Evolutionary conservation across 2,113 vertebrate genomes (phyloP), one percentile per base, ranked within the genome.

Genomic region (Ascaphus truei): DNA sequence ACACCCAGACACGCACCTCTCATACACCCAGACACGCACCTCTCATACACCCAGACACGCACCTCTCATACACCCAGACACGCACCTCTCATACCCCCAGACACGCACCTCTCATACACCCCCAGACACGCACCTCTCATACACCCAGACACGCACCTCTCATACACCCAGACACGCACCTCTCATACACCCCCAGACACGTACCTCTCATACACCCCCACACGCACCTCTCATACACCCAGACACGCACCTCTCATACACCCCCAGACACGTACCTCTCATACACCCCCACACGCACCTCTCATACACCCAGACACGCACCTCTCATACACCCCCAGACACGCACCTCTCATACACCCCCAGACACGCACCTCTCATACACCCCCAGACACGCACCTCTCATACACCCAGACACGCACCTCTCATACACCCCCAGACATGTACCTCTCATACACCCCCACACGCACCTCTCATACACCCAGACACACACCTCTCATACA

Each of bases 401-500:
- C 36, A 48, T 51, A 34, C 33, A 39, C 50, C 23, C 34, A 31
- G n/a, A n/a, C 29, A 52, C 48, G 18, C 29, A 26, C 31, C 18
- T 15, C 18, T 62, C 59, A 18, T 18, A 27, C 16, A 16, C 29
- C 34, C 11, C 34, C 20, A 51, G 45, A 47, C 22, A 4, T 23
- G 13, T 13, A 3, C 5, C 20, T 18, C 4, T 16, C 5, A 20
- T 18, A 18, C 6, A 18, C 41, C 16, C 41, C 23, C 34, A 15
- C 5, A 37, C 3, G n/a, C n/a, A n/a, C n/a, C n/a, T n/a, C n/a
- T n/a, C n/a, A n/a, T n/a, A 39, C 6, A 37, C 22, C 16, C 30
- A 69, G 55, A 68, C 55, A 59, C 43, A 57, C 31, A 50, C 20
- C 20, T 61, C 30, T 60, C 58, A 52, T 45, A 23, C 55, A 58